phyloP scores from a whole-genome alignment of 2,888 invertebrate species.

The Beris morrisii region DNA sequence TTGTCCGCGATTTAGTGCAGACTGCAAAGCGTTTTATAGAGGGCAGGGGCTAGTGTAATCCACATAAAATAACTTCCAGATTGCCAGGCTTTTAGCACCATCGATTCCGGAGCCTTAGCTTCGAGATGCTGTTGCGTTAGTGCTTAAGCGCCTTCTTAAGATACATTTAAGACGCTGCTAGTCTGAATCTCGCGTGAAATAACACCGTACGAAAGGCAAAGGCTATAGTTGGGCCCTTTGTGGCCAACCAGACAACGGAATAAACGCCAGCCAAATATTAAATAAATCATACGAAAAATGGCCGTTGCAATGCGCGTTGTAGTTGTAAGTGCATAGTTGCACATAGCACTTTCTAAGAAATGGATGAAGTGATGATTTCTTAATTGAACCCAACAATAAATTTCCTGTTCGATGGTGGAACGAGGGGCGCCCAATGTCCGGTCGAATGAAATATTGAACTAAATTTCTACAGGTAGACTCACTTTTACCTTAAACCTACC shows the following conservation, averaged over 20 bases:
- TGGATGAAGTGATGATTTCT: conserved; percentile 44
- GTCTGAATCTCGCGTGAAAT: no score
- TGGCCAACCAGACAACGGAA: neutral
- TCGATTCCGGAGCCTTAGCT: conserved; percentile 10
- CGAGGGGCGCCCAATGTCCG: conserved; percentile 13
- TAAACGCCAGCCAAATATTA: neutral
- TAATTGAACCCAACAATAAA: conserved; percentile 44
- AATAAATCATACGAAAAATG: conserved; percentile 31
- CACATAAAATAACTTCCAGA: conserved; percentile 32
- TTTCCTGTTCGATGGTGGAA: conserved; percentile 37
- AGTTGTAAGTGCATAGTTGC: conserved; percentile 20
- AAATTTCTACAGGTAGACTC: conserved; percentile 7
- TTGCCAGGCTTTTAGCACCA: conserved; percentile 32
- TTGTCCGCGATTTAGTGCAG: neutral
- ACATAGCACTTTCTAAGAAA: conserved; percentile 34
- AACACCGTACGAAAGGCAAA: no score
- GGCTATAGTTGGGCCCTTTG: no score
- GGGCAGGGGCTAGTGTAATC: neutral
- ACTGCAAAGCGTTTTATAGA: neutral
- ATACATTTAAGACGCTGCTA: no score
- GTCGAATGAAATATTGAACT: conserved; percentile 27
- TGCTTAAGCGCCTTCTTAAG: no score
- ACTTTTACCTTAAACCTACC: neutral
- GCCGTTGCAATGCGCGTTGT: conserved; percentile 19
- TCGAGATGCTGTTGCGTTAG: no score